Evolutionary conservation across 92 coral and sea anemone species (phyloP), one percentile per base, ranked within the genome.

Genomic region (Parazoanthus darwini): DNA sequence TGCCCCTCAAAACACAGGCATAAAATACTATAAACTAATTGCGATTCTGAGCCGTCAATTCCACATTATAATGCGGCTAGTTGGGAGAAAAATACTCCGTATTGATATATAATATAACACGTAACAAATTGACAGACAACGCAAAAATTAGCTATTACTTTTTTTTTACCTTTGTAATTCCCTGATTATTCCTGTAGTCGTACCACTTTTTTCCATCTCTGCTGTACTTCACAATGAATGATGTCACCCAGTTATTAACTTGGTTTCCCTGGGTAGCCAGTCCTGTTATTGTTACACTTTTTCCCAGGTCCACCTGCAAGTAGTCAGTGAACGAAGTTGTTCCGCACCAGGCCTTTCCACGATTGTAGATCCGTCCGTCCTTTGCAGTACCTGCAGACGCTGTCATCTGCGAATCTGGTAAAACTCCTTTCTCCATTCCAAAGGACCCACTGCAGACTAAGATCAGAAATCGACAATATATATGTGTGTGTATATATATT

Each of bases 261-360:
- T 74, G 78, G 78, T 37, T 15, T 35, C 78, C 78, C 43, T 74
- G 78, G 23, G 78, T 74, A 33, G 78, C 78, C 78, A 74, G 43
- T 8, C 78, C 78, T 74, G 48, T 36, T 74, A 74, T 37, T 37
- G 48, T 74, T 20, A 39, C 39, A 35, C 43, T 74, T 23, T 74
- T 36, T 16, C 43, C 9, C 23, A 74, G 43, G 23, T 74, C 78
- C 20, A 74, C 78, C n/a, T 74, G n/a, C 43, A 74, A 74, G 23
- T 35, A 36, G 46, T 5, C 78, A 0, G 23, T 20, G 22, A 22
- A 39, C n/a, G 35, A 39, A 3, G 23, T 74, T 8, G 39, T 35
- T 1, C 78, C 78, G 23, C 78, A 74, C 78, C 78, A 74, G 20
- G 44, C 43, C 6, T 36, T 6, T 5, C 23, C 44, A 6, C 20